Percentiles rank a stretch among this genome's conserved stretches.
These are phyloP conservation scores for Chorisops tibialis DNA, from an alignment of 2,888 invertebrate species.

Conservation along the genomic window DNA sequence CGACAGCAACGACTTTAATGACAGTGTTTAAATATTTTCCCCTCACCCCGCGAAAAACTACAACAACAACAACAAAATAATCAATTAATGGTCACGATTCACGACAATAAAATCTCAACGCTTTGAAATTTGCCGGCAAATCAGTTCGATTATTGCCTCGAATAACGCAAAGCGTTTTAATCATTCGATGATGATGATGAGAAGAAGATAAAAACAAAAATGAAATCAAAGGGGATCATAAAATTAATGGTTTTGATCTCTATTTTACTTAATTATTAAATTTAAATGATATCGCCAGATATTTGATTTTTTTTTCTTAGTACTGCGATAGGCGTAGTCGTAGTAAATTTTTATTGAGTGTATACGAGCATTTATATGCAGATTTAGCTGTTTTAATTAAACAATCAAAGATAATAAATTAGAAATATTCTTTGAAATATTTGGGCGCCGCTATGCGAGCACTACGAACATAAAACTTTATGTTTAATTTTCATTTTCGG, in stretches of 20 bases:
- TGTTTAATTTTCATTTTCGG: too few relatives aligned
- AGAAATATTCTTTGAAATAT: too few relatives aligned
- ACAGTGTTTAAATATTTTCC: slow-evolving; percentile 2
- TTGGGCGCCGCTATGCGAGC: too few relatives aligned
- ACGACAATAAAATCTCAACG: slow-evolving; percentile 10
- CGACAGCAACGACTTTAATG: not conserved
- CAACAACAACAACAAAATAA: not conserved
- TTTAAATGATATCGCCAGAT: slow-evolving; percentile 3
- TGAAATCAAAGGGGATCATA: slow-evolving; percentile 18
- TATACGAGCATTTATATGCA: too few relatives aligned
- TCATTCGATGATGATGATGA: slow-evolving; percentile 4
- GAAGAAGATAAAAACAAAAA: not conserved
- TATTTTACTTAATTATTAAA: slow-evolving; percentile 22
- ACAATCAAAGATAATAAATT: too few relatives aligned
- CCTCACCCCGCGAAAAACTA: not conserved
- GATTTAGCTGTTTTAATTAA: too few relatives aligned
- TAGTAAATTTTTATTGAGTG: too few relatives aligned
- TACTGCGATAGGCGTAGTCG: too few relatives aligned
- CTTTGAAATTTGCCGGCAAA: slow-evolving; percentile 22
- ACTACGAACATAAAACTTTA: too few relatives aligned
- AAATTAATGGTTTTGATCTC: slow-evolving; percentile 18
- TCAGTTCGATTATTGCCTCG: slow-evolving; percentile 22
- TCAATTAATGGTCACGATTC: slow-evolving; percentile 22
- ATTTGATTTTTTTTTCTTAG: too few relatives aligned
- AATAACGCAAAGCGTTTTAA: not conserved